A percentile compares a stretch with the other conserved stretches of the same genome.
Conservation (phyloP, 2,113 vertebrate species). For the Psilopsiagon aymara region DNA sequence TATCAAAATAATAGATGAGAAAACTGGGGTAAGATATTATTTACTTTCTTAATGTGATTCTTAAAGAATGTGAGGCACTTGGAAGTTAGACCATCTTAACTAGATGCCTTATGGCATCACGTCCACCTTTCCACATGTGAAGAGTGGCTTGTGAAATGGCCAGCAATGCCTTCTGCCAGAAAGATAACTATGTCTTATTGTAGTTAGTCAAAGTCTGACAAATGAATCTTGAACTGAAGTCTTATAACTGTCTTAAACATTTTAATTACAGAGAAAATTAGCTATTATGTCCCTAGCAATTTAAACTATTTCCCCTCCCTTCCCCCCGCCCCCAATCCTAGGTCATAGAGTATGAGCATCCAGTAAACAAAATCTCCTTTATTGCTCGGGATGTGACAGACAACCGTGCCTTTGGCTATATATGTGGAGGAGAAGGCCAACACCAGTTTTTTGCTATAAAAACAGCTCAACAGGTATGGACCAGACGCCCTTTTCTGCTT, state of each 20-base stretch:
- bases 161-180: not conserved
- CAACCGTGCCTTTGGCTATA: conserved; percentile 93
- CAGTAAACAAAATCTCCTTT: conserved; percentile 95
- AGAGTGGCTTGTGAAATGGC: not conserved
- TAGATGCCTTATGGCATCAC: not conserved
- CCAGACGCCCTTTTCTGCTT: not conserved
- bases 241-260: not conserved
- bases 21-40: conserved; percentile 88
- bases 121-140: not conserved
- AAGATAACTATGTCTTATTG: not conserved
- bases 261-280: not conserved
- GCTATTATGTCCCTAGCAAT: not conserved
- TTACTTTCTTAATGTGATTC: not conserved
- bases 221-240: not conserved
- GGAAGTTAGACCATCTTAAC: not conserved
- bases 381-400: conserved; percentile 97
- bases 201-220: not conserved
- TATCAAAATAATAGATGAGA: conserved; percentile 94
- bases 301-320: not conserved
- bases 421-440: conserved; percentile 94
- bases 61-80: not conserved
- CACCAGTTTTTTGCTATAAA: conserved; percentile 98
- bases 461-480: conserved; percentile 90
- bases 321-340: conserved; percentile 44
- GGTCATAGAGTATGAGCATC: conserved; percentile 97